These are phyloP conservation scores for Micrasema longulum DNA, from an alignment of 1,140 invertebrate species.

Conservation along the genomic window DNA sequence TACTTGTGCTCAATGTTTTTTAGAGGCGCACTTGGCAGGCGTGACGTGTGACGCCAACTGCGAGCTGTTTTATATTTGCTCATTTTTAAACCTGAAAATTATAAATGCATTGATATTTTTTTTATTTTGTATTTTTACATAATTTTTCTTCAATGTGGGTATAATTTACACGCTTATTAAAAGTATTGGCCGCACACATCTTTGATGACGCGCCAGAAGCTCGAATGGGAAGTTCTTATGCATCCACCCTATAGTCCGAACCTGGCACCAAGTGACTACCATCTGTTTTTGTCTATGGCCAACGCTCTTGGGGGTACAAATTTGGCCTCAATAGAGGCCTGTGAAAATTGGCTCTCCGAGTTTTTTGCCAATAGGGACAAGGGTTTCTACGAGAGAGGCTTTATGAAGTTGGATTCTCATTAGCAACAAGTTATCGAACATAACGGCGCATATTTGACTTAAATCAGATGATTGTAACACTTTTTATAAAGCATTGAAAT, in stretches of 20 bases:
- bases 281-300: conserved; percentile 11
- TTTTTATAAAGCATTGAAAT: conserved; percentile 3
- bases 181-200: too few species aligned
- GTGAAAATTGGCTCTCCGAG: conserved; percentile 21
- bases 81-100: too few species aligned
- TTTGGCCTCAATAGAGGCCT: conserved; percentile 7
- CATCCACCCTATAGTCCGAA: conserved; percentile 20
- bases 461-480: not conserved
- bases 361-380: conserved; percentile 6
- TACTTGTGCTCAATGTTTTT: too few species aligned
- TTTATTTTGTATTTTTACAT: not conserved
- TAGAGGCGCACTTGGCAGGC: too few species aligned
- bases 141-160: not conserved
- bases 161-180: too few species aligned
- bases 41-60: too few species aligned
- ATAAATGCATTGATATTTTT: too few species aligned
- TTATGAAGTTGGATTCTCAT: too few species aligned
- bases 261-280: conserved; percentile 16
- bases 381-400: too few species aligned
- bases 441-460: conserved; percentile 2
- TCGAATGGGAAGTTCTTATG: conserved; percentile 19
- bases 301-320: conserved; percentile 20
- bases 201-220: conserved; percentile 13
- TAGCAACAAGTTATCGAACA: too few species aligned
- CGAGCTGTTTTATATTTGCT: too few species aligned